Percentiles rank a stretch among this genome's conserved stretches.
Evolutionary conservation across 1,140 invertebrate genomes (phyloP).

Genomic region (Olivierus martensii): DNA sequence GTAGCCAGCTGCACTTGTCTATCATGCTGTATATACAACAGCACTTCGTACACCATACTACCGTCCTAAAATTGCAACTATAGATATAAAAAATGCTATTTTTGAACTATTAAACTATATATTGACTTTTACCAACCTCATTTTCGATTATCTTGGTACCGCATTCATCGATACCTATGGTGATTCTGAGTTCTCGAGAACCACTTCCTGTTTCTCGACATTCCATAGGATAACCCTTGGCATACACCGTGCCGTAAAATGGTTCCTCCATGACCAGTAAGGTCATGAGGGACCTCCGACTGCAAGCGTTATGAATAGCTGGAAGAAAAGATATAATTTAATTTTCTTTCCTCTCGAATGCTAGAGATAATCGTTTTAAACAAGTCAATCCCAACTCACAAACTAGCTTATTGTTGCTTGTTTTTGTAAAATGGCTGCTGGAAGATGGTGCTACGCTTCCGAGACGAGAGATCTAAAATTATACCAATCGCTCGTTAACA

Average conservation of each 20-base stretch:
- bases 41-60: slow-evolving; percentile 43
- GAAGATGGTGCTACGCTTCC: no score
- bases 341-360: no score
- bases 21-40: slow-evolving; percentile 53
- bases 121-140: slow-evolving; percentile 26
- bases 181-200: slow-evolving; percentile 36
- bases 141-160: slow-evolving; percentile 42
- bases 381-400: no score
- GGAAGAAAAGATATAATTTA: not conserved
- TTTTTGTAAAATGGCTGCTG: no score
- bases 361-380: no score
- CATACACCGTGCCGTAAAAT: slow-evolving; percentile 51
- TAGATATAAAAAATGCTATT: not conserved
- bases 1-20: slow-evolving; percentile 48
- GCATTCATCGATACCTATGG: slow-evolving; percentile 45
- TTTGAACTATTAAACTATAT: not conserved
- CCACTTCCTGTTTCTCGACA: slow-evolving; percentile 43
- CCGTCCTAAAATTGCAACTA: slow-evolving; percentile 22
- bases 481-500: no score
- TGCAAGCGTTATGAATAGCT: slow-evolving; percentile 38
- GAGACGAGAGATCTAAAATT: no score
- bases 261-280: slow-evolving; percentile 40
- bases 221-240: slow-evolving; percentile 51
- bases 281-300: slow-evolving; percentile 38
- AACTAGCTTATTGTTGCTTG: no score